Evolutionary conservation across 2,797 vertebrate species (phyloP), one percentile per base, ranked within the genome.

Genomic region (Hypotaenidia philippensis): DNA sequence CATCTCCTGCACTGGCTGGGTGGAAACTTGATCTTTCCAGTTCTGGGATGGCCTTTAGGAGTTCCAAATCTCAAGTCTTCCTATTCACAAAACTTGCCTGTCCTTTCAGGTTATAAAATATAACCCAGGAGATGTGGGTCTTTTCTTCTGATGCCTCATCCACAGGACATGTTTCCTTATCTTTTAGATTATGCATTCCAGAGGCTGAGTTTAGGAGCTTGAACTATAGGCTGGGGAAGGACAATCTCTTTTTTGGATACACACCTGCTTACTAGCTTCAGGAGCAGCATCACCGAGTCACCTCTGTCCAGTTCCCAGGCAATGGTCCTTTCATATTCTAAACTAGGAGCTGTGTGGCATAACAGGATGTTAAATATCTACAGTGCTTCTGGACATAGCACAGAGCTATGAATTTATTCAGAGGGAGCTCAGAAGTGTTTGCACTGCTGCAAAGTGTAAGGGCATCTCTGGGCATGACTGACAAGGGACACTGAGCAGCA

Each of bases 391-490:
- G 65, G 49, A 38, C 26, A 0, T 41, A 34, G 31, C 20, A 52
- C 40, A 52, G 40, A 83, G 63, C 34, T 45, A 18, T 88, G 36
- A 6, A 60, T 77, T 81, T 83, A 49, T 83, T 65, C 45, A 27
- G 76, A 64, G 86, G 57, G 65, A 49, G 78, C 69, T 64, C 53
- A 44, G 85, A 38, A 75, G 45, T 31, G 76, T 80, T 74, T 71
- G 36, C 0, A 0, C 53, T 83, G 72, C 38, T 90, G 72, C 31
- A 22, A 26, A 63, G 53, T 15, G 9, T 31, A 47, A 27, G 49
- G 60, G 65, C 13, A 8, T 50, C 63, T 45, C 74, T 36, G 40
- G 47, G 10, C 50, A 7, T 9, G 52, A 19, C 38, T 68, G 0
- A 2, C 0, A 32, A 15, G 27, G 12, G n/a, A 23, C 32, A 1